Percentiles rank a stretch among this genome's conserved stretches.
phyloP scores from a whole-genome alignment of 2,113 vertebrate species.

The Heptranchias perlo region DNA sequence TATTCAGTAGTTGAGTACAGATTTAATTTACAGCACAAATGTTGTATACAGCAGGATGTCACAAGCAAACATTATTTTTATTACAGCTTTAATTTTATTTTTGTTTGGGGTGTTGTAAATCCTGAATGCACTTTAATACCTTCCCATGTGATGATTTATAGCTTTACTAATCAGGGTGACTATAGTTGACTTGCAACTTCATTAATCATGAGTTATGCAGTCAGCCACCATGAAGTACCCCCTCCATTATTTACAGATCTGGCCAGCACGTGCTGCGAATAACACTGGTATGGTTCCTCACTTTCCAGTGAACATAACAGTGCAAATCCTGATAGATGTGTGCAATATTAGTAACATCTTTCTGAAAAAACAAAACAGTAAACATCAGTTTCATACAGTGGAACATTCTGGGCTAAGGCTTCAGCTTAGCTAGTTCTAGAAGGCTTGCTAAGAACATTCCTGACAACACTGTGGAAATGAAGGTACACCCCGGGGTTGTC shows the following conservation, averaged over 20 bases:
- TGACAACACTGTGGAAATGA: background rate
- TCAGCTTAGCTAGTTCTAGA: background rate
- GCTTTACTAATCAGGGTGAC: background rate
- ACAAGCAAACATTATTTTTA: background rate
- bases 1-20: background rate
- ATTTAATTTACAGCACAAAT: background rate
- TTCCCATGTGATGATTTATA: background rate
- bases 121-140: background rate
- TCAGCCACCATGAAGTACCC: background rate
- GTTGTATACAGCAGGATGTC: background rate
- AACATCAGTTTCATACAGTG: background rate
- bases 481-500: background rate
- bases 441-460: background rate
- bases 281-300: background rate
- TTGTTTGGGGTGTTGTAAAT: background rate
- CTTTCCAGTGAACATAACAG: background rate
- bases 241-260: background rate
- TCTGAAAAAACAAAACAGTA: background rate
- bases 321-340: background rate
- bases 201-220: background rate
- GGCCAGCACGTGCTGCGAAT: too few relatives aligned
- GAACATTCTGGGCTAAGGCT: background rate
- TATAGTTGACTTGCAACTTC: background rate
- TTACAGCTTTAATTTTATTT: background rate
- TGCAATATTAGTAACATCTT: background rate